Evolutionary conservation across 2,113 vertebrate species (phyloP), one percentile per base, ranked within the genome.

Genomic region (Rhagologus leucostigma): DNA sequence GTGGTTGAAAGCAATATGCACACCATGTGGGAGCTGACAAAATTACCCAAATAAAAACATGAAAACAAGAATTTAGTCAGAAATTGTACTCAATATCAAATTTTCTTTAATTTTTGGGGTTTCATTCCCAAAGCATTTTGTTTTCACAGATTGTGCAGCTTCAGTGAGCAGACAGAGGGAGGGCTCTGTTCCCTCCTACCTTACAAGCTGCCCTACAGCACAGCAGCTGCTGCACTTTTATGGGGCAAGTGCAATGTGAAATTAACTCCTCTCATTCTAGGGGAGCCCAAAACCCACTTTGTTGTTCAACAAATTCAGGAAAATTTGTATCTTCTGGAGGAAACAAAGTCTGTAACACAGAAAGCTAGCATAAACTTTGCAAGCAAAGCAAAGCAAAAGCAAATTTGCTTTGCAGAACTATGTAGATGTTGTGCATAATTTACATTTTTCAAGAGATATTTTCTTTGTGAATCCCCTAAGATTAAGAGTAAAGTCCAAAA

Each of bases 131-230:
- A 91, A 84, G 17, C 22, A 13, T 81, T 91, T 74, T 53, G 29
- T 53, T 65, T 68, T 37, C 42, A 55, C 27, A 68, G 23, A 14
- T 27, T 35, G 19, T 23, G 11, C 27, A 81, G 12, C 42, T 89
- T 77, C 57, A 73, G 1, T 27, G 29, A 46, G 9, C 33, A 69
- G 46, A 20, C 3, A 69, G 27, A 56, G 5, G 7, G 7, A 84
- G 24, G 26, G 19, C 19, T 67, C 39, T 55, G 16, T 52, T 64
- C 3, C 5, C 10, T 84, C 39, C 47, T 39, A 15, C 8, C 1
- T 0, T 16, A 33, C 0, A 0, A 41, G 24, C 55, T 83, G n/a
- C 41, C 27, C 15, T 69, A 32, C 6, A 37, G 8, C 41, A 39
- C 0, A 1, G 35, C 26, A 63, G 7, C 3, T 41, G 37, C 30